Evolutionary conservation across 2,888 invertebrate species (phyloP), one percentile per base, ranked within the genome.

Genomic region (Apotomis betuletana): DNA sequence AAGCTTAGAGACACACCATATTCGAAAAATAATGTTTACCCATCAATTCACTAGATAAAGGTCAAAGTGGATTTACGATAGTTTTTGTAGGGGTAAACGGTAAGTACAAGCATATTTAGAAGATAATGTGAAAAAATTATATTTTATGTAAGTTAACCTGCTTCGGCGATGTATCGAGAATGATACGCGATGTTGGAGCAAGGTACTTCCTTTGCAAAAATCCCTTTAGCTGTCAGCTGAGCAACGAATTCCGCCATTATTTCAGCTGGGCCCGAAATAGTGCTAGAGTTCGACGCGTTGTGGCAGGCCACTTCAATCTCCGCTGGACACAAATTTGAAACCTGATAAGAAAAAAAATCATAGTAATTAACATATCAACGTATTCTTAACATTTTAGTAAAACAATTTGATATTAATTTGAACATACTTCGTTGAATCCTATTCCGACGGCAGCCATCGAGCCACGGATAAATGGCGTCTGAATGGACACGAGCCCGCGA

Each of bases 171-270:
- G 79, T 97, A 97, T 54, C 96, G 94, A 60, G 97, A 97, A 84
- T 98, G 98, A 83, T 98, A 98, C 0, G 98, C 97, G 74, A 98
- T 97, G 79, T 97, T 97, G n/a, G 97, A 95, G 75, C 97, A 96
- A 3, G 89, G 89, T 1, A 91, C 91, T 77, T 91, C 91, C 52
- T 87, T 91, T 0, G 90, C 91, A 60, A 91, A 91, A 27, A 91
- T 83, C 2, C 83, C 81, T 51, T 86, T 81, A 8, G 81, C 81
- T 5, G 85, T 85, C 95, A 92, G 75, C 27, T 81, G 67, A 0
- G 80, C 91, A 0, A 96, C 95, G 77, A 95, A 96, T 38, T 88
- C 87, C 67, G 90, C 89, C 89, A 96, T 94, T 10, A 91, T 91
- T 44, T 95, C 95, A 1, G 93, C 93, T 0, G 96, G 96, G 0